phyloP scores from a whole-genome alignment of 2,888 invertebrate genomes.

The Bimastos eiseni region DNA sequence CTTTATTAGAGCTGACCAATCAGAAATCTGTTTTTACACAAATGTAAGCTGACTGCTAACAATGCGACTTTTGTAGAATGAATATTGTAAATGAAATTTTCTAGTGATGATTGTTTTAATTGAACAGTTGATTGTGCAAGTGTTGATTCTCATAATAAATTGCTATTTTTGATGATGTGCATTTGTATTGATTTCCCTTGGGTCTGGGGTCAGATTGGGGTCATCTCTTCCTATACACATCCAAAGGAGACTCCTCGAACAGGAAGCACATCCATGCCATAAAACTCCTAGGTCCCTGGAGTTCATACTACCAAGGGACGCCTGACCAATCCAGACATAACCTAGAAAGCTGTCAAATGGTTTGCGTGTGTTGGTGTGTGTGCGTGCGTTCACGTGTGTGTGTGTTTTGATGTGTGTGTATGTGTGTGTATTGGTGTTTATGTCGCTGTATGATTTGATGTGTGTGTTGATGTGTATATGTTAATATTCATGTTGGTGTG shows the following conservation, averaged over 20 bases:
- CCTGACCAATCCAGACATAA: neutral
- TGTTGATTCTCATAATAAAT: neutral
- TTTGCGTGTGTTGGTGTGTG: neutral
- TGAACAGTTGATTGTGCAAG: neutral
- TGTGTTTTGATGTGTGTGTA: no score
- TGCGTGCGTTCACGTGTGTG: no score
- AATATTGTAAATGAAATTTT: no score
- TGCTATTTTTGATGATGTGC: neutral
- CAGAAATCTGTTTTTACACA: neutral
- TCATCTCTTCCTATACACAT: neutral
- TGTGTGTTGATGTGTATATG: neutral
- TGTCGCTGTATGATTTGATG: no score
- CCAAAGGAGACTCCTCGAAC: neutral
- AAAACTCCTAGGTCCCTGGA: constrained; percentile 6
- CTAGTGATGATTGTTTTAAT: neutral
- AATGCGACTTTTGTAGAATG: neutral
- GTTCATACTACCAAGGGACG: neutral
- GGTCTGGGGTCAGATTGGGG: neutral
- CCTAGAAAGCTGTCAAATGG: neutral
- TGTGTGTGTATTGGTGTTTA: neutral
- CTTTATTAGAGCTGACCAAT: neutral
- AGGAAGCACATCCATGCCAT: constrained; percentile 13
- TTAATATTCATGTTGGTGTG: neutral
- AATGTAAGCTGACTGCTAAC: neutral
- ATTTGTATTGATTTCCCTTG: constrained; percentile 13